A percentile compares a stretch with the other conserved stretches of the same genome.
Conservation (phyloP, 1,140 invertebrate genomes). For the Euglossa dilemma region DNA sequence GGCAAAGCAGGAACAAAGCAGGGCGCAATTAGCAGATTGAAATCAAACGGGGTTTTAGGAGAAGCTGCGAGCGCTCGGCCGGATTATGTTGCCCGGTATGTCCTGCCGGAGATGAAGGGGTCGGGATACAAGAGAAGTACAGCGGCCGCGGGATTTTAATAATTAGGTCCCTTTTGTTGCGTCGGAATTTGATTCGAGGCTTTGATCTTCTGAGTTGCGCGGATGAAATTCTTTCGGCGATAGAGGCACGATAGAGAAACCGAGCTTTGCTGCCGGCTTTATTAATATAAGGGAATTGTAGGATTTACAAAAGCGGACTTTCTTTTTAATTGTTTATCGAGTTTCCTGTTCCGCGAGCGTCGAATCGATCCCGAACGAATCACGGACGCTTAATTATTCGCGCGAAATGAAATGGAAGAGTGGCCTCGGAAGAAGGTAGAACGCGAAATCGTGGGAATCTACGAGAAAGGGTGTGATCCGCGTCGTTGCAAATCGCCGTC, state of each 20-base stretch:
- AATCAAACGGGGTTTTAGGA: constrained; percentile 34
- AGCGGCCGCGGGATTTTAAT: no score
- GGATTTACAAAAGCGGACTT: no score
- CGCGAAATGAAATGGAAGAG: not conserved
- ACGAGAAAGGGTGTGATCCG: not conserved
- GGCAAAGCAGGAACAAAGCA: not conserved
- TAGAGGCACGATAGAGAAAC: no score
- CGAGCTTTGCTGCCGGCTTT: no score
- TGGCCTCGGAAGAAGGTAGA: not conserved
- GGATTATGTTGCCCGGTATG: not conserved
- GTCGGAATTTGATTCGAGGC: no score
- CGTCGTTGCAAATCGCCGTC: not conserved
- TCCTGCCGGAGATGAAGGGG: not conserved
- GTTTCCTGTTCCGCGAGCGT: no score
- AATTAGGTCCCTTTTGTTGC: not conserved
- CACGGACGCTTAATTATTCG: not conserved
- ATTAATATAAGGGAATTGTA: no score
- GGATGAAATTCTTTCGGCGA: no score
- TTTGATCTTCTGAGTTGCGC: no score
- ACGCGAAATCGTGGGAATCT: not conserved
- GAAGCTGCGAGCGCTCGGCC: not conserved
- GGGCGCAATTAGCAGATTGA: constrained; percentile 39
- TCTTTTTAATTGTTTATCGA: no score
- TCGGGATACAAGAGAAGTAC: not conserved
- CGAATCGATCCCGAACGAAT: no score